Evolutionary conservation across 2,888 invertebrate species (phyloP).

Genomic region (Phragmatobia fuliginosa): DNA sequence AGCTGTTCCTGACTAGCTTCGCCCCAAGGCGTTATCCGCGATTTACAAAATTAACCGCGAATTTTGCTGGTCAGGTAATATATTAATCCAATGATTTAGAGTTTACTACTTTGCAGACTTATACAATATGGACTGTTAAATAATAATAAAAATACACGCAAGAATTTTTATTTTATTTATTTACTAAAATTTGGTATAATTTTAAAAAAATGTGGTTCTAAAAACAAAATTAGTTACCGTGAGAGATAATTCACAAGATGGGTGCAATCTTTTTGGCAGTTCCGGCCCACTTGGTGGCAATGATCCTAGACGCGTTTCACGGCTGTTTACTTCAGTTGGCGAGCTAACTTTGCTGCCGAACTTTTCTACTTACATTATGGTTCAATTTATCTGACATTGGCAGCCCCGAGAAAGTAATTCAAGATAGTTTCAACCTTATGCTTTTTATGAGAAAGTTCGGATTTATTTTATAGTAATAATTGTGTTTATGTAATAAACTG

Average conservation of each 20-base stretch:
- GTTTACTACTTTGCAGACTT: not conserved
- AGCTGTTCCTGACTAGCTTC: too few species aligned
- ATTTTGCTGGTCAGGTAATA: too few species aligned
- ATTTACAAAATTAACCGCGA: too few species aligned
- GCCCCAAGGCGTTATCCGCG: too few species aligned
- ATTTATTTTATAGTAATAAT: not conserved
- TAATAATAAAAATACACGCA: too few species aligned
- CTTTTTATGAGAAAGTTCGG: not conserved
- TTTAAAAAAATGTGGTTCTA: too few species aligned
- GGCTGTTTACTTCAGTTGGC: conserved; percentile 53
- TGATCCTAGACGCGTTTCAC: conserved; percentile 55
- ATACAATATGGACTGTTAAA: not conserved
- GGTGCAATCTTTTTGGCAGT: conserved; percentile 48
- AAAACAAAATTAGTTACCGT: conserved; percentile 22
- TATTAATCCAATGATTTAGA: too few species aligned
- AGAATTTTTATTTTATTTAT: too few species aligned
- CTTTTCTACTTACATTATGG: conserved; percentile 50
- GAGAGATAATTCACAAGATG: conserved; percentile 38
- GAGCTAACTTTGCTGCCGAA: conserved; percentile 50
- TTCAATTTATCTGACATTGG: conserved; percentile 43
- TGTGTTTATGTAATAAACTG: conserved; percentile 29
- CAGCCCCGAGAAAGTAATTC: conserved; percentile 14
- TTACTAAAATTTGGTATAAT: too few species aligned
- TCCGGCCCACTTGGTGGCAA: conserved; percentile 53
- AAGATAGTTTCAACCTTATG: conserved; percentile 19